A percentile compares a stretch with the other conserved stretches of the same genome.
These are phyloP conservation scores for Aphidoletes aphidimyza DNA, from an alignment of 2,888 invertebrate species.

Conservation along the genomic window DNA sequence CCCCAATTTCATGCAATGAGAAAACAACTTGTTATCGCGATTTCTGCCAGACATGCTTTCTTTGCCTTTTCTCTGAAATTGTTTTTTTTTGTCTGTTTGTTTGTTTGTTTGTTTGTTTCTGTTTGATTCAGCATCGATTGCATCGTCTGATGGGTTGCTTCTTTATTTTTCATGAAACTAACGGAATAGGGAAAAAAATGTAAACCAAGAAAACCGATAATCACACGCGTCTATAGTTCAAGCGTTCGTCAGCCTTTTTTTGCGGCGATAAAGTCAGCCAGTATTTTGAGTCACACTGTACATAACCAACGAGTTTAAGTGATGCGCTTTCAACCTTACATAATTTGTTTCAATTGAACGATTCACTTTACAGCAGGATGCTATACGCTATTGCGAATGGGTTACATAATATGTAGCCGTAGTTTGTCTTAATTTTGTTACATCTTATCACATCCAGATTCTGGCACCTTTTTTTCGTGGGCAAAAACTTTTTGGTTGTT, in stretches of 20 bases:
- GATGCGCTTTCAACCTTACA: neutral
- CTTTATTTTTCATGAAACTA: neutral
- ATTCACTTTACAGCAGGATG: too few relatives aligned
- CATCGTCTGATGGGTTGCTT: neutral
- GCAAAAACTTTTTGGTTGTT: too few relatives aligned
- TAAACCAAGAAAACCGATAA: constrained; percentile 27
- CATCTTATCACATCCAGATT: too few relatives aligned
- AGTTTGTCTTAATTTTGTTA: too few relatives aligned
- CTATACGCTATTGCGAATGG: neutral
- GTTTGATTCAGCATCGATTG: too few relatives aligned
- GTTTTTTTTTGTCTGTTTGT: too few relatives aligned
- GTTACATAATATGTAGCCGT: neutral
- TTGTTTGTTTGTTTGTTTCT: too few relatives aligned
- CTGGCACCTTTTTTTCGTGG: too few relatives aligned
- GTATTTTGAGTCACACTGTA: neutral
- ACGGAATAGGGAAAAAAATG: too few relatives aligned
- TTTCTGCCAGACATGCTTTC: neutral
- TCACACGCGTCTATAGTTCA: constrained; percentile 37
- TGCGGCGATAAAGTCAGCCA: neutral
- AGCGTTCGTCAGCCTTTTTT: constrained; percentile 30
- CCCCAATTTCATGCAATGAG: neutral
- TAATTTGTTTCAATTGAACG: neutral
- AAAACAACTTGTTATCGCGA: neutral
- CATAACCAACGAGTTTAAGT: neutral
- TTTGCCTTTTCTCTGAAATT: neutral